phyloP scores from a whole-genome alignment of 2,797 vertebrate genomes.

The Linurgus olivaceus region DNA sequence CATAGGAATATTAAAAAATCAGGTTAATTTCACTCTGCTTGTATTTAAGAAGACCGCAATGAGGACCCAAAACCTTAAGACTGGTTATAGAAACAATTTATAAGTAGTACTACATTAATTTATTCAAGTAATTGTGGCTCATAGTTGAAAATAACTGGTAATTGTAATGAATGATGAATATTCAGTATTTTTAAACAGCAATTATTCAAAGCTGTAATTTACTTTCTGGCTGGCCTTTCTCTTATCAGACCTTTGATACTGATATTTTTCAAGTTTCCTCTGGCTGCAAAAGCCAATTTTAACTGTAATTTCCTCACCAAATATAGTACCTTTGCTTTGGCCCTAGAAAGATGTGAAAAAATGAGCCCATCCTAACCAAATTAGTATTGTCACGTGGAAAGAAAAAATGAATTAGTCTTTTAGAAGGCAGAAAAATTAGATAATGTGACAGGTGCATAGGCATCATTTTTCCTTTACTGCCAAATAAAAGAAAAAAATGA shows the following conservation, averaged over 20 bases:
- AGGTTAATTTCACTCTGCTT: not conserved
- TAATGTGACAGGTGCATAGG: not conserved
- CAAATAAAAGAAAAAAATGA: not conserved
- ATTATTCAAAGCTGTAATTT: slow-evolving; percentile 9
- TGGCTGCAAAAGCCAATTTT: not conserved
- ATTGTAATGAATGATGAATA: not conserved
- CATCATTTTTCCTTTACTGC: not conserved
- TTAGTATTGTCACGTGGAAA: not conserved
- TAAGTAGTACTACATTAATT: not conserved
- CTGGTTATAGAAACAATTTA: not conserved
- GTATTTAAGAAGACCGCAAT: not conserved
- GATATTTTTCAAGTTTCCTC: not conserved
- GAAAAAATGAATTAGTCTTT: not conserved
- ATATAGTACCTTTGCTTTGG: not conserved
- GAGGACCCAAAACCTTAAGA: not conserved
- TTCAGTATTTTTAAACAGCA: not conserved
- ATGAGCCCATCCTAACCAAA: not conserved
- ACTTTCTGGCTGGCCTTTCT: not conserved
- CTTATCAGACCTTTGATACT: not conserved
- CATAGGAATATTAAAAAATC: not conserved
- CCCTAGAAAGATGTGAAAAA: not conserved
- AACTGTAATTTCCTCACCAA: not conserved
- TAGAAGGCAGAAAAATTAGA: not conserved
- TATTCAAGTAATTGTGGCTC: not conserved
- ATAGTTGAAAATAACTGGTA: not conserved